Percentiles rank a stretch among this genome's conserved stretches.
Evolutionary conservation across 2,888 invertebrate species (phyloP).

Genomic region (Amiota mariae): DNA sequence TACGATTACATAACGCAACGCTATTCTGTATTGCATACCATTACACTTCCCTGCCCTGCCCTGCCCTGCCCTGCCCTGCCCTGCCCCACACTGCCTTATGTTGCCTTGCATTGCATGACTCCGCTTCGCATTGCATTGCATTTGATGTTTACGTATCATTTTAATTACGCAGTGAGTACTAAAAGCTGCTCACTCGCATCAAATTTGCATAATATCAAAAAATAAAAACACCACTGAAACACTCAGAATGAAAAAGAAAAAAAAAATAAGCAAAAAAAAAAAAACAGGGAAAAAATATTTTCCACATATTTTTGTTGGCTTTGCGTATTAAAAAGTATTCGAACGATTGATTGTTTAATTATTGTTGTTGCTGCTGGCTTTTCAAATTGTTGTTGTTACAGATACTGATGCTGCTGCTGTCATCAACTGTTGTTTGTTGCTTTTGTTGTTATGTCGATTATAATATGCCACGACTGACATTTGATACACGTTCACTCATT

Average conservation of each 20-base stretch:
- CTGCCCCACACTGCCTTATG: no score
- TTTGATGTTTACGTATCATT: constrained; percentile 23
- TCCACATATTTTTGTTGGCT: constrained; percentile 1
- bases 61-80: no score
- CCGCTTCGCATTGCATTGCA: no score
- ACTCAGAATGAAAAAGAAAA: constrained; percentile 37
- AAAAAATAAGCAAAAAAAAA: not conserved
- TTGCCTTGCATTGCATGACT: no score
- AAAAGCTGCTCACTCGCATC: constrained; percentile 21
- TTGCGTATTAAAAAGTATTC: constrained; percentile 7
- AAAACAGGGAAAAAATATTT: no score
- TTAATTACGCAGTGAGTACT: constrained; percentile 16
- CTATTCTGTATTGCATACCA: not conserved
- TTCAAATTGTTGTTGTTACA: not conserved
- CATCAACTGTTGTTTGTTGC: not conserved
- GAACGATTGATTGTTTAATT: constrained; percentile 60
- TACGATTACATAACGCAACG: constrained; percentile 2
- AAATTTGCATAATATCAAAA: constrained; percentile 8
- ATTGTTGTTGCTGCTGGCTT: constrained; percentile 33
- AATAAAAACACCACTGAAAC: constrained; percentile 16
- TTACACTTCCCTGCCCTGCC: no score
- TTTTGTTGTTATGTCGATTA: constrained; percentile 40
- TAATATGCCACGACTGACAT: constrained; percentile 19
- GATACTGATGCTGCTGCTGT: not conserved
- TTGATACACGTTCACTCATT: not conserved